These are phyloP conservation scores for Drosophila anceps DNA, from an alignment of 2,888 invertebrate genomes.

Conservation along the genomic window DNA sequence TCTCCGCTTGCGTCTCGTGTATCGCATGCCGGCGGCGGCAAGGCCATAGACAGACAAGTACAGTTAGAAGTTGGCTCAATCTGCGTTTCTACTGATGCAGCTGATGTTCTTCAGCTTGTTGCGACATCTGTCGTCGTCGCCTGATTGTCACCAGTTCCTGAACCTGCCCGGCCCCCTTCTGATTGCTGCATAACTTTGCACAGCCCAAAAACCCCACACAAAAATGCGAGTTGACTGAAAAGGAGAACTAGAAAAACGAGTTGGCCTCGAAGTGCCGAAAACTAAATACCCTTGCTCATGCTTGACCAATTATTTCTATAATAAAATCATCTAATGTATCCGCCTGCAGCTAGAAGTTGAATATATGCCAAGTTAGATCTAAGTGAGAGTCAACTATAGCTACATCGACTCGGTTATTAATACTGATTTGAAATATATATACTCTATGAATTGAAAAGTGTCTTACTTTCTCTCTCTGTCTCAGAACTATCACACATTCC, in stretches of 20 bases:
- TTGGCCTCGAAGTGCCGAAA: neutral
- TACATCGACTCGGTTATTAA: neutral
- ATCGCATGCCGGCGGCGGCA: constrained; percentile 63
- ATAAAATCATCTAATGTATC: neutral
- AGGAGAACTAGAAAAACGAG: constrained; percentile 6
- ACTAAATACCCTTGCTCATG: constrained; percentile 1
- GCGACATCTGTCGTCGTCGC: constrained; percentile 61
- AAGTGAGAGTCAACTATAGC: too few relatives aligned
- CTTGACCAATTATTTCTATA: neutral
- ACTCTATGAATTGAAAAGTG: neutral
- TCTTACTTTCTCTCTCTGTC: neutral
- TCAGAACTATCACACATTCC: neutral
- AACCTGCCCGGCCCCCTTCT: neutral
- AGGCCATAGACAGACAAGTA: constrained; percentile 59
- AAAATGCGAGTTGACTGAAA: constrained; percentile 4
- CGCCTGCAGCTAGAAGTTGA: neutral
- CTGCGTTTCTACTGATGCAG: constrained; percentile 25
- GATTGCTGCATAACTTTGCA: constrained; percentile 23
- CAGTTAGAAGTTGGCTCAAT: constrained; percentile 56
- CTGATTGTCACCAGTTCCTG: constrained; percentile 45
- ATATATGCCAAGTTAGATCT: neutral
- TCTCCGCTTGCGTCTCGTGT: constrained; percentile 6
- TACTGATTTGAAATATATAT: neutral
- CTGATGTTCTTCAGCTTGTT: constrained; percentile 37
- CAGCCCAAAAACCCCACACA: constrained; percentile 37